Evolutionary conservation across 2,888 invertebrate species (phyloP).

Genomic region (Melieria picta): DNA sequence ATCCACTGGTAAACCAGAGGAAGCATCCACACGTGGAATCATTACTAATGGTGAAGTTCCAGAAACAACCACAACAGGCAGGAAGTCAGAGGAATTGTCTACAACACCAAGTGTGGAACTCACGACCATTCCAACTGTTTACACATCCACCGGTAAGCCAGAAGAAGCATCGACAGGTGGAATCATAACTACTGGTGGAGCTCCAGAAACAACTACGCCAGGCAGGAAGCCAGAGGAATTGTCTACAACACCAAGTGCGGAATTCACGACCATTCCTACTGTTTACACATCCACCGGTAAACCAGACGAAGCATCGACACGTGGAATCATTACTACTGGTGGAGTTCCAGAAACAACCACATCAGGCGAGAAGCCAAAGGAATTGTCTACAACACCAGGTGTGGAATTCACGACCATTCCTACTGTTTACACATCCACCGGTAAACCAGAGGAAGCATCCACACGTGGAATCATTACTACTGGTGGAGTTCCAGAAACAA

Average conservation of each 20-base stretch:
- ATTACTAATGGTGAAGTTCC: constrained; percentile 5
- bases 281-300: background rate
- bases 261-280: background rate
- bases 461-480: background rate
- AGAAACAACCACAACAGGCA: constrained; percentile 12
- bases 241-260: background rate
- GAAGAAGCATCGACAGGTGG: background rate
- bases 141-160: background rate
- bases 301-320: background rate
- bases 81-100: background rate
- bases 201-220: background rate
- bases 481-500: background rate
- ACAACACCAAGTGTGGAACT: background rate
- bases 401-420: background rate
- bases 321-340: background rate
- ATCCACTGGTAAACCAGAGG: background rate
- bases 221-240: background rate
- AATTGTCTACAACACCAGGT: background rate
- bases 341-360: background rate
- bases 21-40: background rate
- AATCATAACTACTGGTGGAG: background rate
- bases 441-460: too few species aligned
- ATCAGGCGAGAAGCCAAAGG: background rate
- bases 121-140: background rate
- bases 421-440: background rate